These are phyloP conservation scores for Cyanistes caeruleus DNA, from an alignment of 2,113 vertebrate genomes.

Conservation along the genomic window DNA sequence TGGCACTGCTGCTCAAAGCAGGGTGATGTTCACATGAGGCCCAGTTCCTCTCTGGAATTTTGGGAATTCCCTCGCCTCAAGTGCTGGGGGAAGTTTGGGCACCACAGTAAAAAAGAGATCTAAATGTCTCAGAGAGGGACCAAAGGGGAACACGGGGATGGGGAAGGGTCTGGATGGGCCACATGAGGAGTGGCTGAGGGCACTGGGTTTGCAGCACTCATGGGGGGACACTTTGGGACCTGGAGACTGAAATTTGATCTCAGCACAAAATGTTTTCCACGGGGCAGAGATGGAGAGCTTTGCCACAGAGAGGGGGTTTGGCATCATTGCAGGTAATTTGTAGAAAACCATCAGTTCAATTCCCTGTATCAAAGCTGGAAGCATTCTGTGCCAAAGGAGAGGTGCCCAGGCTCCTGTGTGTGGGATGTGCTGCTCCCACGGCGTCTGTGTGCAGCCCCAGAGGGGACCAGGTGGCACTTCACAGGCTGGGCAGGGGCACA, in stretches of 20 bases:
- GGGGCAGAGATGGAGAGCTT: not conserved
- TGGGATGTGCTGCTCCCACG: not conserved
- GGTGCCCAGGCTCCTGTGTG: not conserved
- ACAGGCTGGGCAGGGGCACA: not conserved
- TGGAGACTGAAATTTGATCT: not conserved
- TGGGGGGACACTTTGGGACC: not conserved
- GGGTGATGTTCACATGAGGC: accelerated
- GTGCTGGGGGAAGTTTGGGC: not conserved
- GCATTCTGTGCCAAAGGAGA: accelerated
- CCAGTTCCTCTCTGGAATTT: not conserved
- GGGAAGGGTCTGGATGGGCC: not conserved
- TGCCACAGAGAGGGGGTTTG: not conserved
- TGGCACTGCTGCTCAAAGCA: not conserved
- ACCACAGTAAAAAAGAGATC: not conserved
- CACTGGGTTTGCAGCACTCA: not conserved
- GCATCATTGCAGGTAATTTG: accelerated
- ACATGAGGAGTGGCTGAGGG: no score
- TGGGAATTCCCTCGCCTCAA: not conserved
- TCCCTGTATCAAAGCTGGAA: not conserved
- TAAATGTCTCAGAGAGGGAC: not conserved
- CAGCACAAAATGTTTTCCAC: accelerated
- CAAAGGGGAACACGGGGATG: not conserved
- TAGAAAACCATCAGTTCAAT: not conserved
- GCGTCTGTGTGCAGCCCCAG: accelerated
- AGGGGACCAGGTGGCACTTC: not conserved